Percentiles rank a stretch among this genome's conserved stretches.
Conservation (phyloP, 2,888 invertebrate genomes). For the Chydorus sphaericus region DNA sequence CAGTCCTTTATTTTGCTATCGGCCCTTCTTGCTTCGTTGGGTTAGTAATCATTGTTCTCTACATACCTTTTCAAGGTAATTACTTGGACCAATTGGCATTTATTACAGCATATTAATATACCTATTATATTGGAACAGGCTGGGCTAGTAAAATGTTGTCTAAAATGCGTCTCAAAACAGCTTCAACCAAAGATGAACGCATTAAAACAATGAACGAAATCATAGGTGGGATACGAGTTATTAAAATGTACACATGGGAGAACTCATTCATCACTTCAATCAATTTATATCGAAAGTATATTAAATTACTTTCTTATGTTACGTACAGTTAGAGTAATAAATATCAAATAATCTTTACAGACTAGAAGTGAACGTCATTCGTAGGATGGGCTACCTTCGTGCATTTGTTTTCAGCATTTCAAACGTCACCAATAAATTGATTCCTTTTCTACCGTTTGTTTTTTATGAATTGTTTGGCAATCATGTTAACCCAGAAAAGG, state of each 20-base stretch:
- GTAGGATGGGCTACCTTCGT: constrained; percentile 23
- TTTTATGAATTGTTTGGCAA: constrained; percentile 41
- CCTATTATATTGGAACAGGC: no score
- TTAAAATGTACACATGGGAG: constrained; percentile 44
- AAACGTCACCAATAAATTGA: constrained; percentile 32
- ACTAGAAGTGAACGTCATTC: constrained; percentile 27
- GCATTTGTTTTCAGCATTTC: constrained; percentile 31
- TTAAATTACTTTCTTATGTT: no score
- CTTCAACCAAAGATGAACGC: constrained; percentile 34
- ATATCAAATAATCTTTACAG: no score
- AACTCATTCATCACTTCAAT: constrained; percentile 31
- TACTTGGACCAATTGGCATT: background rate
- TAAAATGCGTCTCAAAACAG: constrained; percentile 31
- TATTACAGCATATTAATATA: no score
- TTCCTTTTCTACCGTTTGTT: constrained; percentile 30
- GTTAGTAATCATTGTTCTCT: constrained; percentile 56
- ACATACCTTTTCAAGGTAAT: constrained; percentile 68
- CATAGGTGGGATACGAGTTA: constrained; percentile 37
- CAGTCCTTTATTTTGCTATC: constrained; percentile 60
- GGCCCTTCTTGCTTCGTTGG: constrained; percentile 58
- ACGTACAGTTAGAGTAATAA: constrained; percentile 1
- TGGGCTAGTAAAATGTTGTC: constrained; percentile 30
- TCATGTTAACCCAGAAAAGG: constrained; percentile 51
- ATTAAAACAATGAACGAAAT: constrained; percentile 38
- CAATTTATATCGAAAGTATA: constrained; percentile 6